These are phyloP conservation scores for Fratercula arctica DNA, from an alignment of 2,797 vertebrate genomes.

Conservation along the genomic window DNA sequence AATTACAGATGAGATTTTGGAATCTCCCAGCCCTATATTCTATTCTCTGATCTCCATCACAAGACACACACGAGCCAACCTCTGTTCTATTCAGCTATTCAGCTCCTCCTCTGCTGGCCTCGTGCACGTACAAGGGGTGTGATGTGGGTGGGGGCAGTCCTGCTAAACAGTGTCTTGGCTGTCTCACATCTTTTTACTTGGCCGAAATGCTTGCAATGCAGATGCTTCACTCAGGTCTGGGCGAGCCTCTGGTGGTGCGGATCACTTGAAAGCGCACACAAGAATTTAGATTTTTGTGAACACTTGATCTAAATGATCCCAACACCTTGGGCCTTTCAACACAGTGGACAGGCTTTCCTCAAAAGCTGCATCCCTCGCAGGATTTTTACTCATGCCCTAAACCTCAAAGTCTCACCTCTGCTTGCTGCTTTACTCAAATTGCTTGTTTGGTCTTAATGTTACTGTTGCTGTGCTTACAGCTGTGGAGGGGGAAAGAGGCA, in stretches of 20 bases:
- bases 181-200: not conserved
- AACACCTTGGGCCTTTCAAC: not conserved
- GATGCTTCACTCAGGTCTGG: not conserved
- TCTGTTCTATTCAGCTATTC: not conserved
- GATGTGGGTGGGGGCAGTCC: not conserved
- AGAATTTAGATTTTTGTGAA: not conserved
- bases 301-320: not conserved
- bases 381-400: not conserved
- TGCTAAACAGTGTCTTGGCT: not conserved
- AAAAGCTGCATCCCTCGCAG: not conserved
- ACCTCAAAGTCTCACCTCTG: not conserved
- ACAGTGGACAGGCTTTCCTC: not conserved
- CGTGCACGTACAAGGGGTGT: rapidly evolving
- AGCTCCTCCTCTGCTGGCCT: not conserved
- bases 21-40: not conserved
- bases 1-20: not conserved
- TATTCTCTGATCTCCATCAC: not conserved
- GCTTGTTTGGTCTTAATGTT: not conserved
- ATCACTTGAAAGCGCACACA: not conserved
- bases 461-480: not conserved
- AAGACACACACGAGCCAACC: not conserved
- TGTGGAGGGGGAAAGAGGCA: not conserved
- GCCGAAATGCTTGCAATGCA: not conserved
- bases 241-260: not conserved
- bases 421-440: not conserved